Base-by-base conservation (phyloP, 2,113 vertebrate genomes). In the Hippolais icterina region DNA sequence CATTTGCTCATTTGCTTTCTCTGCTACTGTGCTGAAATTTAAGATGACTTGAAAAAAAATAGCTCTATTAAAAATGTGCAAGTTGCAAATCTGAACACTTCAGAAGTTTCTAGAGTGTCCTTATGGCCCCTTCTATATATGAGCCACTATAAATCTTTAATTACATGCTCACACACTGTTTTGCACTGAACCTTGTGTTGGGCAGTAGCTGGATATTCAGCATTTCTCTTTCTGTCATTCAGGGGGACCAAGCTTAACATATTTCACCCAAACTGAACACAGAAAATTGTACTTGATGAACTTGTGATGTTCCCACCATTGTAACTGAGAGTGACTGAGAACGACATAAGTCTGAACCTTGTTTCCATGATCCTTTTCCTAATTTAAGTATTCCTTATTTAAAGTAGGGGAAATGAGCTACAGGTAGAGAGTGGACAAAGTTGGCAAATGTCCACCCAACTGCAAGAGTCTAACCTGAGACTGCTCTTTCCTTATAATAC, bases 1-100 rank as follows among this genome's bases (percentile, higher is more conserved):
- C 66, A 50, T 97, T 96, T 97, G 94, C 95, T 96, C 94, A 96
- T 94, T 96, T 97, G n/a, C 79, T 80, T 90, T 77, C 79, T 80
- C 23, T 80, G 75, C 46, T 79, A 74, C 92, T 74, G 63, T 80
- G 70, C 63, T 82, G 82, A 95, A 94, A 92, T 91, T 88, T 50
- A 83, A 77, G 66, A 80, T 24, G 17, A 56, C n/a, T 95, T 89
- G 15, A 42, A 63, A 63, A 65, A 70, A 89, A 69, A 37, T 4
- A 57, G 6, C 28, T 75, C 13, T 37, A 37, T 90, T 93, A 65
- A 87, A 95, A 94, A 94, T 47, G 71, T 88, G 79, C 49, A 88
- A 88, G 59, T 72, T 88, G 46, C 18, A 90, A 87, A 94, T 56
- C 50, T 86, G 57, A 63, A 59, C 42, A 52, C 37, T 83, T 68